phyloP scores from a whole-genome alignment of 2,888 invertebrate species.

The Epinotia nisella region DNA sequence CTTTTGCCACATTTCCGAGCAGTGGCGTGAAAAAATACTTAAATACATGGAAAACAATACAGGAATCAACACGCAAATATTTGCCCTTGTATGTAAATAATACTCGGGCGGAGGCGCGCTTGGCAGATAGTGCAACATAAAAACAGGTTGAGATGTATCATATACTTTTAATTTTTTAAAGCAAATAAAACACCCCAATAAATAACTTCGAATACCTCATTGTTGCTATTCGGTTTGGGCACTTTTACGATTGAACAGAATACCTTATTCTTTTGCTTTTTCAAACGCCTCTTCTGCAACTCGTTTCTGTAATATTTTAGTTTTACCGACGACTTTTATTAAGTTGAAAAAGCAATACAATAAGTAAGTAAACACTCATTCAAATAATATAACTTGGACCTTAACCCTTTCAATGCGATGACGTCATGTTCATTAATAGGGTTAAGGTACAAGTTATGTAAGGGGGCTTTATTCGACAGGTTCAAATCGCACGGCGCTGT shows the following conservation, averaged over 20 bases:
- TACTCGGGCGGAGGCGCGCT: too few relatives aligned
- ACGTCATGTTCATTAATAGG: too few relatives aligned
- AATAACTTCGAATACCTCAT: slow-evolving; percentile 63
- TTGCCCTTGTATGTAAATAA: too few relatives aligned
- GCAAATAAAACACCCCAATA: slow-evolving; percentile 69
- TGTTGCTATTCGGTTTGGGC: slow-evolving; percentile 65
- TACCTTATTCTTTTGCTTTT: slow-evolving; percentile 53
- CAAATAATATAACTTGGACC: not conserved
- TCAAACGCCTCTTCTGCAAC: slow-evolving; percentile 29
- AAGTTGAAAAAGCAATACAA: slow-evolving; percentile 30
- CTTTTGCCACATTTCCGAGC: too few relatives aligned
- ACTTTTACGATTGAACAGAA: slow-evolving; percentile 60
- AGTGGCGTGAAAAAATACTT: too few relatives aligned
- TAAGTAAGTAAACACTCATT: slow-evolving; percentile 23
- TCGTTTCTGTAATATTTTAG: slow-evolving; percentile 40
- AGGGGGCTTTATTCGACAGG: too few relatives aligned
- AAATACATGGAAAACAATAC: too few relatives aligned
- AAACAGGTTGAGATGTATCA: slow-evolving; percentile 44
- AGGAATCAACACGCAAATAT: too few relatives aligned
- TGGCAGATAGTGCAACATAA: too few relatives aligned
- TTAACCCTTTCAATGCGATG: not conserved
- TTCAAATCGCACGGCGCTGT: too few relatives aligned
- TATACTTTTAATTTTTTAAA: slow-evolving; percentile 67
- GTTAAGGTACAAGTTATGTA: too few relatives aligned
- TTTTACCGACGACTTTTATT: slow-evolving; percentile 42